Conservation (phyloP, 2,797 vertebrate genomes). For the Oryzias sinensis region DNA sequence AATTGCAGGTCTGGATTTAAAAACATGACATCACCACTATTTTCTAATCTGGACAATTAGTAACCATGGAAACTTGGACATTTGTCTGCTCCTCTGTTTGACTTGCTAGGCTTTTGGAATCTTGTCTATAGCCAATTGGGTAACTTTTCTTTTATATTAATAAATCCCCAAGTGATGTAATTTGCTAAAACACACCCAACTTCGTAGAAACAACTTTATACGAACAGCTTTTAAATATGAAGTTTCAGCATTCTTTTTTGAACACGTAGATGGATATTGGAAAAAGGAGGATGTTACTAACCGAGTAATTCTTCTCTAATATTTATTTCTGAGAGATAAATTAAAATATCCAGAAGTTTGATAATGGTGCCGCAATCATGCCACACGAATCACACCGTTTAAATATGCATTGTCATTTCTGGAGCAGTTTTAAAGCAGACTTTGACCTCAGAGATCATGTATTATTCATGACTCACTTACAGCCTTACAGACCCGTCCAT, state of each 20-base stretch:
- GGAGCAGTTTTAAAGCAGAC: not conserved
- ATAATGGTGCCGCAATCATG: too few relatives aligned
- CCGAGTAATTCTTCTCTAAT: too few relatives aligned
- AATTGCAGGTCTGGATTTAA: constrained; percentile 60
- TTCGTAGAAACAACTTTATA: too few relatives aligned
- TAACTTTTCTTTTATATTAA: not conserved
- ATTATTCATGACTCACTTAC: constrained; percentile 37
- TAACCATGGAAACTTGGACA: constrained; percentile 42
- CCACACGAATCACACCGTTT: not conserved
- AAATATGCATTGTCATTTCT: not conserved
- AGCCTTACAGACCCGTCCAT: not conserved
- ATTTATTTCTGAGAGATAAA: too few relatives aligned
- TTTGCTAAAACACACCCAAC: not conserved
- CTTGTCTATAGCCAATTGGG: constrained; percentile 13
- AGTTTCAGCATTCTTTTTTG: too few relatives aligned
- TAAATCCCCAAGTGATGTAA: not conserved
- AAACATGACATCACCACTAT: constrained; percentile 61
- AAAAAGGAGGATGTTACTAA: too few relatives aligned
- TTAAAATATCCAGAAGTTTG: too few relatives aligned
- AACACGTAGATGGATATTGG: too few relatives aligned
- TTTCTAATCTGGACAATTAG: constrained; percentile 64
- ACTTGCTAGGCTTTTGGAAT: constrained; percentile 51
- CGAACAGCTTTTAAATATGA: too few relatives aligned
- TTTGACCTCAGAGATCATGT: constrained; percentile 22
- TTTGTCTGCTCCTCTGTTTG: constrained; percentile 26